phyloP scores from a whole-genome alignment of 2,113 vertebrate species.

The Arizona elegans region DNA sequence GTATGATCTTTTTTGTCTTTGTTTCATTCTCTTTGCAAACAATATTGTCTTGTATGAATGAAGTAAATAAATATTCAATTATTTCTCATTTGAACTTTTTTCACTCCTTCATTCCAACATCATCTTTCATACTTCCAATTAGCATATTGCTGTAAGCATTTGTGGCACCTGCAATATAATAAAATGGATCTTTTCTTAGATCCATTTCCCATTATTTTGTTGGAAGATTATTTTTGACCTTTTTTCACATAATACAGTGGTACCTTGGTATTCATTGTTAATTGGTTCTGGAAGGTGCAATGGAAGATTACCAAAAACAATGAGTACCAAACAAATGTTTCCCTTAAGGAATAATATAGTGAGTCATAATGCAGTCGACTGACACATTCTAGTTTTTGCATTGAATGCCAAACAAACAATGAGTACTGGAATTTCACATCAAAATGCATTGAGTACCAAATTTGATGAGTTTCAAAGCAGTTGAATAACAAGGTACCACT shows the following conservation, averaged over 20 bases:
- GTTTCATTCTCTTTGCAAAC: background rate
- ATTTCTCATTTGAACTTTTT: background rate
- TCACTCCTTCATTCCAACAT: background rate
- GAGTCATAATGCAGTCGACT: background rate
- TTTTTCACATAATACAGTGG: background rate
- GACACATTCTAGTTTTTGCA: background rate
- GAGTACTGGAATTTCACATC: background rate
- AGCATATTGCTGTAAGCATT: background rate
- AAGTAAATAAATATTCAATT: background rate
- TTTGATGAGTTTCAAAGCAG: background rate
- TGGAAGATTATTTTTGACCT: background rate
- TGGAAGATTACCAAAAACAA: too few relatives aligned
- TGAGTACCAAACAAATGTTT: background rate
- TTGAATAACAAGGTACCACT: background rate
- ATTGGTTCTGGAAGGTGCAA: background rate
- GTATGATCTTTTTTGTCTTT: background rate
- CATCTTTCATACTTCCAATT: background rate
- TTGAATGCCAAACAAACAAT: background rate
- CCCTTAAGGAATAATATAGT: background rate
- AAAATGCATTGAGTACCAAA: background rate
- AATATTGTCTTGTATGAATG: background rate
- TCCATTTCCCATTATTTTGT: background rate
- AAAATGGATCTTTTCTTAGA: background rate
- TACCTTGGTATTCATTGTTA: background rate
- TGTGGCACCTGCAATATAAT: background rate